Conservation (phyloP, 2,113 vertebrate species). For the Sylvietta virens region DNA sequence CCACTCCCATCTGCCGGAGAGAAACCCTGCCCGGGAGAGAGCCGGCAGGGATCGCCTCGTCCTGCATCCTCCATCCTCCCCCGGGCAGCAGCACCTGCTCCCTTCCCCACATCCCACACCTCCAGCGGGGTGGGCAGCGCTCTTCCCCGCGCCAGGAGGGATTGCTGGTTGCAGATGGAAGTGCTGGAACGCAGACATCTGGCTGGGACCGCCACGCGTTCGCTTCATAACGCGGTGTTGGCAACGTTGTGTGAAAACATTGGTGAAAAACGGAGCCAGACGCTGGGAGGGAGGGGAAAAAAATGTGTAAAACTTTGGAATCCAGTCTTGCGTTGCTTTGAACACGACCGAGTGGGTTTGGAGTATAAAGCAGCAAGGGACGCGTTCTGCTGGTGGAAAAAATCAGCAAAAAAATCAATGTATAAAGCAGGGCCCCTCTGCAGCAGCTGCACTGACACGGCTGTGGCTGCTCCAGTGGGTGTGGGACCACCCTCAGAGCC, state of each 20-base stretch:
- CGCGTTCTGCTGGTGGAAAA: background rate
- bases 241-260: background rate
- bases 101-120: accelerated
- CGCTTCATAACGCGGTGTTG: background rate
- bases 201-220: background rate
- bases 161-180: background rate
- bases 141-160: background rate
- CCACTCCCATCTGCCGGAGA: constrained; percentile 57
- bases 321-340: background rate
- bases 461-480: accelerated
- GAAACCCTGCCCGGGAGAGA: background rate
- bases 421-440: too few species aligned
- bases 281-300: accelerated
- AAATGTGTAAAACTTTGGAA: background rate
- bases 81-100: background rate
- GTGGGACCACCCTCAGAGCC: background rate
- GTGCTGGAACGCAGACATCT: background rate
- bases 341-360: background rate
- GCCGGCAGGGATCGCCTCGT: background rate
- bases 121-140: background rate
- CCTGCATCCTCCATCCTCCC: background rate
- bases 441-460: accelerated
- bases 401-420: background rate
- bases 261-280: background rate
- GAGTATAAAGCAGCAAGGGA: background rate